Evolutionary conservation across 2,113 vertebrate genomes (phyloP).

Genomic region (Eubucco bourcierii): DNA sequence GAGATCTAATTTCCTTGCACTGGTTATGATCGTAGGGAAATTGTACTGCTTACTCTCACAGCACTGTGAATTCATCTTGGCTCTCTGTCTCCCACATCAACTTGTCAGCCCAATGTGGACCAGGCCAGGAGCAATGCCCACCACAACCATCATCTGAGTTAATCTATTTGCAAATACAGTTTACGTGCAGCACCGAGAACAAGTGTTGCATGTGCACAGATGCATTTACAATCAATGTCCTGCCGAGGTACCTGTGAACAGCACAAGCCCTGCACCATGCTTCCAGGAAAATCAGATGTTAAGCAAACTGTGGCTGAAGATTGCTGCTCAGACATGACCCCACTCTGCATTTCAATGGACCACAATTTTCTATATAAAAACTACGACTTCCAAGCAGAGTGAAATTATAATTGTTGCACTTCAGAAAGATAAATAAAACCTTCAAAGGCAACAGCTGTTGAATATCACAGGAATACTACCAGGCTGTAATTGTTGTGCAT

Average conservation of each 20-base stretch:
- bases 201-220: not conserved
- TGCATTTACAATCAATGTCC: not conserved
- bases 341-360: conserved; percentile 53
- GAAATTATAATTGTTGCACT: conserved; percentile 44
- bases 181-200: not conserved
- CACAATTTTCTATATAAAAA: not conserved
- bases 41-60: conserved; percentile 23
- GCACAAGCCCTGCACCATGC: not conserved
- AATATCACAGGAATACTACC: conserved; percentile 14
- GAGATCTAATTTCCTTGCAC: conserved; percentile 39
- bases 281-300: not conserved
- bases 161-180: not conserved
- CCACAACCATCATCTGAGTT: not conserved
- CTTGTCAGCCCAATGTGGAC: not conserved
- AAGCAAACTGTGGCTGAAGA: not conserved
- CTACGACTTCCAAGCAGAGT: conserved; percentile 31
- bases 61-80: conserved; percentile 40
- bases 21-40: conserved; percentile 41
- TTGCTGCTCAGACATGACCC: not conserved
- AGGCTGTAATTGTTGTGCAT: conserved; percentile 22
- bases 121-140: not conserved
- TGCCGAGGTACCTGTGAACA: not conserved
- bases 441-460: conserved; percentile 63
- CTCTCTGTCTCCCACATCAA: not conserved
- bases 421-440: conserved; percentile 51